A percentile compares a stretch with the other conserved stretches of the same genome.
These are phyloP conservation scores for Megaceryle alcyon DNA, from an alignment of 2,797 vertebrate species.

Conservation along the genomic window DNA sequence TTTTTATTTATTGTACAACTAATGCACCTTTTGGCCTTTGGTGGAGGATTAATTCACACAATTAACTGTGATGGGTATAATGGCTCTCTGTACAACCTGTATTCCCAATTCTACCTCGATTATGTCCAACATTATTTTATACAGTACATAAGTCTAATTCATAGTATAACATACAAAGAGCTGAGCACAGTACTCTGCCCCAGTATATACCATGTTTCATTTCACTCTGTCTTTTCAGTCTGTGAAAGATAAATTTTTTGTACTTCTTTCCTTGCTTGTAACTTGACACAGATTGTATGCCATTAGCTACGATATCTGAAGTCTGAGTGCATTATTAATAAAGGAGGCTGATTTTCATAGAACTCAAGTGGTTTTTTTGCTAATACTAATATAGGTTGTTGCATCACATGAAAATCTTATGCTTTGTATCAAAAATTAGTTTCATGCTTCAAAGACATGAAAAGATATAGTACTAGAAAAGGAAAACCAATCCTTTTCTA, in stretches of 20 bases:
- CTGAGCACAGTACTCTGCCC: neutral
- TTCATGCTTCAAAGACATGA: neutral
- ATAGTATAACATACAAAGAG: neutral
- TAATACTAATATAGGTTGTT: neutral
- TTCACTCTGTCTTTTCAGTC: neutral
- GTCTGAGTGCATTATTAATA: neutral
- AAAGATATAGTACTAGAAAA: conserved; percentile 55
- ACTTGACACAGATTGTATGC: neutral
- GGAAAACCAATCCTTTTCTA: neutral
- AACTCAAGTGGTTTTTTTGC: neutral
- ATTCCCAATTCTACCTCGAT: neutral
- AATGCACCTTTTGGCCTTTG: neutral
- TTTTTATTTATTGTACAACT: conserved; percentile 60
- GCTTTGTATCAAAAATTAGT: neutral
- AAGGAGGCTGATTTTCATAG: neutral
- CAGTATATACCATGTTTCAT: neutral
- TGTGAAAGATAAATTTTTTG: neutral
- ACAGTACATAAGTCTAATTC: conserved; percentile 12
- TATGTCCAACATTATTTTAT: conserved; percentile 24
- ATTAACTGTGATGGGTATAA: conserved; percentile 9
- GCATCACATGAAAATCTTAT: neutral
- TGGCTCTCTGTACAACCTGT: neutral
- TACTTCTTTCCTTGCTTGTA: neutral
- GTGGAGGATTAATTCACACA: conserved; percentile 21
- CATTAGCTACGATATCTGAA: neutral